These are phyloP conservation scores for Blastobasis adustella DNA, from an alignment of 2,888 invertebrate species.

Conservation along the genomic window DNA sequence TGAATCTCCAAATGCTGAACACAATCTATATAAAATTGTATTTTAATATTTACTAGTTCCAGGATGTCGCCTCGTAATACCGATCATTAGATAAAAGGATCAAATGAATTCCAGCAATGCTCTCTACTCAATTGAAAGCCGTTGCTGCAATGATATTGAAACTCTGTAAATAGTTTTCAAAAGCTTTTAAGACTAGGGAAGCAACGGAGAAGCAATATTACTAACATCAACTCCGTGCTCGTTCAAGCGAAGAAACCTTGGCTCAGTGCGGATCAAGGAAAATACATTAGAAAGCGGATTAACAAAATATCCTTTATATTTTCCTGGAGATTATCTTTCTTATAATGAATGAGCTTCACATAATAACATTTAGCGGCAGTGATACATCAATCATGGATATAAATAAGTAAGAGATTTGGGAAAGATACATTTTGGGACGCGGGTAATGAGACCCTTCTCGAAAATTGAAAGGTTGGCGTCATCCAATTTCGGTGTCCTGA, in stretches of 20 bases:
- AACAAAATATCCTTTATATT: neutral
- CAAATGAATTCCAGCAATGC: neutral
- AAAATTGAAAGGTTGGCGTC: too few species aligned
- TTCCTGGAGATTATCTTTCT: constrained; percentile 6
- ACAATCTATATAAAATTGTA: too few species aligned
- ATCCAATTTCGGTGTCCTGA: too few species aligned
- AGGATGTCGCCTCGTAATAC: too few species aligned
- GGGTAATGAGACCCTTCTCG: neutral
- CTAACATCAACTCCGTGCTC: neutral
- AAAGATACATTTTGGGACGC: constrained; percentile 1
- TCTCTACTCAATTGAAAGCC: neutral
- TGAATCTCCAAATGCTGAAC: too few species aligned
- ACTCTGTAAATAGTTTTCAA: too few species aligned
- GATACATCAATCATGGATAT: neutral
- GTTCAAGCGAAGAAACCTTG: neutral
- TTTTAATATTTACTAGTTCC: too few species aligned
- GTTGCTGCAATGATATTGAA: too few species aligned
- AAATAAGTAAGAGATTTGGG: neutral
- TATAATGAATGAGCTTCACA: constrained; percentile 3
- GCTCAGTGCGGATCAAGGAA: neutral
- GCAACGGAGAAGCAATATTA: too few species aligned
- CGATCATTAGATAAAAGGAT: too few species aligned
- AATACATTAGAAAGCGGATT: neutral
- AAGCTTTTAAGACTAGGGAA: too few species aligned
- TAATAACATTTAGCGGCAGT: constrained; percentile 4